phyloP scores from a whole-genome alignment of 2,797 vertebrate genomes.

The Muraenolepis orangiensis region DNA sequence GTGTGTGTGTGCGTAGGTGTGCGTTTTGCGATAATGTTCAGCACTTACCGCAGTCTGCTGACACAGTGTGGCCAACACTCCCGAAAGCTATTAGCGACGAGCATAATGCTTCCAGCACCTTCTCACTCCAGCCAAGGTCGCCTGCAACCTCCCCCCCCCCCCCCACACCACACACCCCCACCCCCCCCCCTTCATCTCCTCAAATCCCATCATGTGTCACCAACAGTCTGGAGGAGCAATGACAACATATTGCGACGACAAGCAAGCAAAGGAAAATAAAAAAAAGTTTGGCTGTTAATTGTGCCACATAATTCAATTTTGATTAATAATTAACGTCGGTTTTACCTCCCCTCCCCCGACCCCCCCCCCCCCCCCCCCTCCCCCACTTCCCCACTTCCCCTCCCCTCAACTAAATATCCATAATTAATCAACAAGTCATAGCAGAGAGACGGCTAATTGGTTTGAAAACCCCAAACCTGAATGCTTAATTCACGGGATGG shows the following conservation, averaged over 20 bases:
- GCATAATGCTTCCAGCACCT: constrained; percentile 59
- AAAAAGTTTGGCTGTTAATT: constrained; percentile 88
- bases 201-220: constrained; percentile 50
- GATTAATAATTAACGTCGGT: constrained; percentile 99
- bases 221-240: constrained; percentile 46
- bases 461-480: constrained; percentile 95
- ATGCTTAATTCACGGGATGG: constrained; percentile 96
- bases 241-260: constrained; percentile 39
- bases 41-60: constrained; percentile 67
- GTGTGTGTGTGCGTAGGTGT: constrained; percentile 16
- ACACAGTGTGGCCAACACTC: constrained; percentile 58
- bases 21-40: constrained; percentile 48
- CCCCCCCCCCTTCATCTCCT: constrained; percentile 7
- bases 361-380: constrained; percentile 51
- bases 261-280: constrained; percentile 60
- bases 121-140: constrained; percentile 65
- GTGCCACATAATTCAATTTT: constrained; percentile 93
- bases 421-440: constrained; percentile 99
- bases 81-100: constrained; percentile 61
- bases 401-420: constrained; percentile 95
- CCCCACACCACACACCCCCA: constrained; percentile 4
- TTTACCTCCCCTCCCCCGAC: constrained; percentile 56
- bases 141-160: constrained; percentile 5
- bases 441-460: constrained; percentile 91
- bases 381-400: constrained; percentile 82